These are phyloP conservation scores for Vespertilio murinus DNA, from an alignment of 2,797 vertebrate genomes.

Conservation along the genomic window DNA sequence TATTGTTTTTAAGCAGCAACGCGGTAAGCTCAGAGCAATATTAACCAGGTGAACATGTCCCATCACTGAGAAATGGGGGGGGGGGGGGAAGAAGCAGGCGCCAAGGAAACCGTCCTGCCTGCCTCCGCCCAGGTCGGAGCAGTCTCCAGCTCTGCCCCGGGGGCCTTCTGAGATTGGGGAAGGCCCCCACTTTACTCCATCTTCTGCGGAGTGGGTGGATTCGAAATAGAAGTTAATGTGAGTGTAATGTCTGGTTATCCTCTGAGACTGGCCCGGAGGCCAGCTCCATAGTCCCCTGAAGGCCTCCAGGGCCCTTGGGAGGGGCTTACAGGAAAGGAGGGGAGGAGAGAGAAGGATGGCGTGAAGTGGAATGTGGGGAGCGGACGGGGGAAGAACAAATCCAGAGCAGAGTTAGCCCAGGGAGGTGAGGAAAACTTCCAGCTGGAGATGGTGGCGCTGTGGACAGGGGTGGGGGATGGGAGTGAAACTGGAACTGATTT, in stretches of 20 bases:
- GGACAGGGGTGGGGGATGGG: too few relatives aligned
- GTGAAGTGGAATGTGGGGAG: fast-evolving
- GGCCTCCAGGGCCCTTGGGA: neutral
- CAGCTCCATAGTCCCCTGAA: neutral
- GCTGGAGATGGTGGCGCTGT: too few relatives aligned
- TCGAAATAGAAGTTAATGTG: neutral
- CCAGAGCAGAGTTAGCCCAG: neutral
- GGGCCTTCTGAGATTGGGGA: neutral
- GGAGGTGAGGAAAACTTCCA: neutral
- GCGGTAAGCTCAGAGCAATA: neutral
- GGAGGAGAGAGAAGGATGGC: neutral
- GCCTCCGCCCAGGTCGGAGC: fast-evolving
- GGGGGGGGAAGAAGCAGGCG: neutral
- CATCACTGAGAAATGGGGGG: neutral
- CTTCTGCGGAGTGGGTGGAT: neutral
- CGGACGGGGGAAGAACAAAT: fast-evolving
- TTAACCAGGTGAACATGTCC: neutral
- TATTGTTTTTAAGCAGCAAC: constrained; percentile 4
- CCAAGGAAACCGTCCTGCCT: neutral
- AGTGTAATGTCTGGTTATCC: neutral
- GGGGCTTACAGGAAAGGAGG: neutral
- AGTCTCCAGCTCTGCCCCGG: neutral
- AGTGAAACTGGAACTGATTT: neutral
- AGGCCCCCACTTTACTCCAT: neutral
- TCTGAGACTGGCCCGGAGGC: neutral